Conservation (phyloP, 2,113 vertebrate genomes). For the Mustela lutreola region DNA sequence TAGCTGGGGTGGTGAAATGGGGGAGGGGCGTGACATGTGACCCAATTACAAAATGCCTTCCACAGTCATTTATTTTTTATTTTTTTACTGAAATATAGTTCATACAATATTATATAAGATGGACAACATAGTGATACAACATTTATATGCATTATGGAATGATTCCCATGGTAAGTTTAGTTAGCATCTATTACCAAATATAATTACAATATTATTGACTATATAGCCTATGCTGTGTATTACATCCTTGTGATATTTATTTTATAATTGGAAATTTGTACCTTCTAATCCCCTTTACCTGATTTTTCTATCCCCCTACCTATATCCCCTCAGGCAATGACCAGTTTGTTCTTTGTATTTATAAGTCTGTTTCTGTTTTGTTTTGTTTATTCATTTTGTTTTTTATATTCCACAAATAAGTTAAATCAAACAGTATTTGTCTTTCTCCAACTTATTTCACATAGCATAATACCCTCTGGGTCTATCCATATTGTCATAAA, state of each 20-base stretch:
- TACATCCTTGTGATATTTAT: not conserved
- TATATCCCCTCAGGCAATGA: not conserved
- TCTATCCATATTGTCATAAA: not conserved
- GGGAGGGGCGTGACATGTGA: not conserved
- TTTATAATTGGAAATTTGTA: not conserved
- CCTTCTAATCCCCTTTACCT: not conserved
- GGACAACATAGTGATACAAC: not conserved
- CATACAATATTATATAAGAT: not conserved
- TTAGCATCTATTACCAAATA: not conserved
- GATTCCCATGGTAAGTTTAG: not conserved
- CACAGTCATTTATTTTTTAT: not conserved
- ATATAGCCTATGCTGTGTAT: not conserved
- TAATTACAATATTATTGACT: not conserved
- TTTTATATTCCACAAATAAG: not conserved
- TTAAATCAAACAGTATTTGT: not conserved
- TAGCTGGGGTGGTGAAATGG: not conserved
- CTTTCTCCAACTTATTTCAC: not conserved
- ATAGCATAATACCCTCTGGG: not conserved
- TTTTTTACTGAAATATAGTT: not conserved
- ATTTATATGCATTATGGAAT: not conserved
- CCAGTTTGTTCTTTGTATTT: not conserved
- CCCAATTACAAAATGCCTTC: not conserved
- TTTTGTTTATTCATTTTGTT: not conserved
- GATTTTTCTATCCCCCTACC: not conserved
- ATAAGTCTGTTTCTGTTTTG: not conserved